Evolutionary conservation across 2,797 vertebrate species (phyloP), one percentile per base, ranked within the genome.

Genomic region (Argentina silus): DNA sequence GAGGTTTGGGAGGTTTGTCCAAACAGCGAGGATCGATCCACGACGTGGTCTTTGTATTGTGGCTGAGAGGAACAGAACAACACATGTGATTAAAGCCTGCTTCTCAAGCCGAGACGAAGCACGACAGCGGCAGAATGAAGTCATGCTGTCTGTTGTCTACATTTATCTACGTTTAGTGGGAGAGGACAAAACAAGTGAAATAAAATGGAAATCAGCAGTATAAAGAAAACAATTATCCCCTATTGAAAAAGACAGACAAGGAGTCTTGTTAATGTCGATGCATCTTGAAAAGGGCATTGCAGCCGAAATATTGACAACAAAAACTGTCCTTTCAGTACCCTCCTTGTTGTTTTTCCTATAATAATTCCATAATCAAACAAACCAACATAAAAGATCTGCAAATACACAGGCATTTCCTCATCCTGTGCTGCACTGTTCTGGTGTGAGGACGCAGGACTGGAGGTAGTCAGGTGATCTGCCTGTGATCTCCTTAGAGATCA

Each of bases 31-130:
- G 98, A 92, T 99, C 98, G 90, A 98, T 90, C 97, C 98, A 99
- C 84, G 97, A 98, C 74, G 98, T 99, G 80, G 98, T 99, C 94
- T 99, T 99, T 90, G 97, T 99, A 89, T 99, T 99, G 92, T 99
- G 98, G 94, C 98, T 99, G 85, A 71, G 91, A 93, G 89, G n/a
- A 69, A 43, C 9, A 90, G 64, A 80, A 73, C 51, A 86, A 68
- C 74, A 86, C 77, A 74, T 56, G 73, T 72, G 80, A 70, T 83
- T 87, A 75, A 88, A 79, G 71, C 74, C 69, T 74, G 74, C 55
- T 78, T 8, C 10, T 80, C 75, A 80, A 73, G 72, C n/a, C 36
- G 6, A 67, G 45, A 50, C 1, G 11, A 62, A n/a, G 63, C 67
- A 61, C 55, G 76, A 19, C 14, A 43, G 6, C 15, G 7, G 3